phyloP scores from a whole-genome alignment of 2,113 vertebrate species.

The Brachyhypopomus occidentalis region DNA sequence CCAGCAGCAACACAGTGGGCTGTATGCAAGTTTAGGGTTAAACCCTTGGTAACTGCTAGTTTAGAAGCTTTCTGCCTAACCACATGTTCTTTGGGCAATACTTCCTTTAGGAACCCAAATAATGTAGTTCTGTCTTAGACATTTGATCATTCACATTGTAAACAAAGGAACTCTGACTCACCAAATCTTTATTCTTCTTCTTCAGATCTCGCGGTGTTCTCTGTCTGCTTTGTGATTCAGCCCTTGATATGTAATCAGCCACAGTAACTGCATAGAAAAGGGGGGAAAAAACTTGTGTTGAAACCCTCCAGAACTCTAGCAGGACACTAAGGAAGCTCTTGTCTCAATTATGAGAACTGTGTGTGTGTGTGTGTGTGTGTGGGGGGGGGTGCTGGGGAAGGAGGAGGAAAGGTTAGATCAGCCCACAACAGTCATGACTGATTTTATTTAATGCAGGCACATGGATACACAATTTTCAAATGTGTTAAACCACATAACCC shows the following conservation, averaged over 20 bases:
- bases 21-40: no score
- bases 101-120: no score
- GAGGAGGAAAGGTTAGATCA: not conserved
- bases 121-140: no score
- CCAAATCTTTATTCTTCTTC: constrained; percentile 92
- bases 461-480: not conserved
- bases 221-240: constrained; percentile 98
- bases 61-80: no score
- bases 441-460: not conserved
- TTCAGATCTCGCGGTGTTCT: constrained; percentile 84
- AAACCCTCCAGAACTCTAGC: not conserved
- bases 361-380: no score
- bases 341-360: not conserved
- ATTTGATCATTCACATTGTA: no score
- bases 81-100: no score
- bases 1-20: no score
- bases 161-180: constrained; percentile 66
- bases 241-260: constrained; percentile 98
- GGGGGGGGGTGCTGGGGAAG: not conserved
- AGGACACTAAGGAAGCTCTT: not conserved
- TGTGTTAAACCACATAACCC: not conserved
- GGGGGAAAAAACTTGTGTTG: not conserved
- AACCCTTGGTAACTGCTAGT: no score
- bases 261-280: constrained; percentile 86
- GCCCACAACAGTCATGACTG: not conserved